A percentile compares a stretch with the other conserved stretches of the same genome.
Evolutionary conservation across 2,888 invertebrate species (phyloP).

Genomic region (Exocentrus adspersus): DNA sequence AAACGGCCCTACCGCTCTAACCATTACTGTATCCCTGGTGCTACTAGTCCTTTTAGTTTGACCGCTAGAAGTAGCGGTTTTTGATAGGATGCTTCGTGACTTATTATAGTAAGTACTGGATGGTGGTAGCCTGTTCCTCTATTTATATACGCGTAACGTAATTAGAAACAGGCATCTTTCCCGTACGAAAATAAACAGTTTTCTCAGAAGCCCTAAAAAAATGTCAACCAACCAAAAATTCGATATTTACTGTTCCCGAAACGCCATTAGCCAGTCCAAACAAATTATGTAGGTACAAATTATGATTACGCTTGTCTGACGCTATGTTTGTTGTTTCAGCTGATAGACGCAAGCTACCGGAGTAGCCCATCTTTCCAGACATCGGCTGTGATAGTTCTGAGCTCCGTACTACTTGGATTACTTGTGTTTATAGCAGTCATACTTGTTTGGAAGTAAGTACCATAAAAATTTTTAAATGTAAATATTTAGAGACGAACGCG

Average conservation of each 20-base stretch:
- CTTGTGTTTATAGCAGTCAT: slow-evolving; percentile 83
- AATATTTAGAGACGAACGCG: background rate
- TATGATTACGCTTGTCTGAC: slow-evolving; percentile 7
- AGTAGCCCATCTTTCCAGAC: slow-evolving; percentile 86
- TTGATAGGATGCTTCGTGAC: too few relatives aligned
- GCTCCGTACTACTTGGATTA: slow-evolving; percentile 80
- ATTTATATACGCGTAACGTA: background rate
- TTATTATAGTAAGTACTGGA: too few relatives aligned
- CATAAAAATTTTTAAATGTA: background rate
- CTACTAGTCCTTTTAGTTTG: too few relatives aligned
- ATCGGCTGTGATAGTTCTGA: slow-evolving; percentile 84
- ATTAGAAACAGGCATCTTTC: background rate
- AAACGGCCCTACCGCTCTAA: too few relatives aligned
- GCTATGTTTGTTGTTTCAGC: slow-evolving; percentile 70
- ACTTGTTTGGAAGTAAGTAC: slow-evolving; percentile 88
- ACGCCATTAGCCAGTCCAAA: slow-evolving; percentile 14
- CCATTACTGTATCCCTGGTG: too few relatives aligned
- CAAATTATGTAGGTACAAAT: slow-evolving; percentile 10
- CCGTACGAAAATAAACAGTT: background rate
- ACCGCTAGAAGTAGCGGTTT: too few relatives aligned
- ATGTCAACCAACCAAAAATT: slow-evolving; percentile 3
- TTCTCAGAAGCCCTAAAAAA: background rate
- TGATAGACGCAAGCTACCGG: slow-evolving; percentile 88
- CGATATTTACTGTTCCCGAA: slow-evolving; percentile 3
- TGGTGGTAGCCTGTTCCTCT: too few relatives aligned